Evolutionary conservation across 2,797 vertebrate genomes (phyloP).

Genomic region (Sardinella longiceps): DNA sequence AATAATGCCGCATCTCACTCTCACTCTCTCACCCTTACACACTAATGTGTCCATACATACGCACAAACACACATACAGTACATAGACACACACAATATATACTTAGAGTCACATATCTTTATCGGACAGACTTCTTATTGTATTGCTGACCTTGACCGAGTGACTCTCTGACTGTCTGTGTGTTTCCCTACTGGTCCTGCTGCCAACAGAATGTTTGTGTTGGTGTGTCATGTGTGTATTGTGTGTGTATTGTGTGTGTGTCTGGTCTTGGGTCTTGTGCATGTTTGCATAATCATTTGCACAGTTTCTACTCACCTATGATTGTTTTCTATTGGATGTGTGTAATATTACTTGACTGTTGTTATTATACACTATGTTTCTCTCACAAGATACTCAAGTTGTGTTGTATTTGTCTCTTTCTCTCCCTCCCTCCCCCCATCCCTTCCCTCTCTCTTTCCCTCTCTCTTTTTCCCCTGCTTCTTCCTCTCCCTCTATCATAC

Average conservation of each 20-base stretch:
- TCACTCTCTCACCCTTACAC: background rate
- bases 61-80: background rate
- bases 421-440: background rate
- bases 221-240: background rate
- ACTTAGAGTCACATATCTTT: background rate
- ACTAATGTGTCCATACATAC: background rate
- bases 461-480: background rate
- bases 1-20: conserved; percentile 59
- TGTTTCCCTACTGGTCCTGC: background rate
- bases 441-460: background rate
- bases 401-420: background rate
- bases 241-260: background rate
- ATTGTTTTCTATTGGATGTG: background rate
- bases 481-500: background rate
- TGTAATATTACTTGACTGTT: background rate
- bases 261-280: background rate
- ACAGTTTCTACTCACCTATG: background rate
- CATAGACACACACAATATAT: conserved; percentile 62
- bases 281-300: background rate
- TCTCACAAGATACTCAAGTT: background rate
- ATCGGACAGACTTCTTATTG: no score
- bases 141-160: background rate
- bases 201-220: background rate
- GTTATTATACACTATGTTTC: background rate
- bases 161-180: background rate